phyloP scores from a whole-genome alignment of 2,888 invertebrate genomes.

The Elysia crispata region DNA sequence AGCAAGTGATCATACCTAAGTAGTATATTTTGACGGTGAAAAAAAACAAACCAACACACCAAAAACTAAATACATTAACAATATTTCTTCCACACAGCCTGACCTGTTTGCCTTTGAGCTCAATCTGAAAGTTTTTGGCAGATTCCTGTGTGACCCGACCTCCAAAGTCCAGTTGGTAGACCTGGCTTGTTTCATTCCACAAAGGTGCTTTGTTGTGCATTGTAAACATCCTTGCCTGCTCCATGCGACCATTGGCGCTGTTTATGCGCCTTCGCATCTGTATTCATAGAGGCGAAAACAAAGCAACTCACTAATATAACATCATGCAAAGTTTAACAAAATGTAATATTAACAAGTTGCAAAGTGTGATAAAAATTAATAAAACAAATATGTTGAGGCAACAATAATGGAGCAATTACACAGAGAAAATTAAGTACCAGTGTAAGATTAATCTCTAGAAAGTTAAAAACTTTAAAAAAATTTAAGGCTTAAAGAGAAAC shows the following conservation, averaged over 20 bases:
- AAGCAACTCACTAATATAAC: background rate
- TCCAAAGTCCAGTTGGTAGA: constrained; percentile 99
- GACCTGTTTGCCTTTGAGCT: constrained; percentile 96
- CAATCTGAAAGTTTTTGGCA: constrained; percentile 99
- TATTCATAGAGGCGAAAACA: background rate
- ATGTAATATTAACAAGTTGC: no score
- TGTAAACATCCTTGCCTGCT: constrained; percentile 80
- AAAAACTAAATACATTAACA: no score
- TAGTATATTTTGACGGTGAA: no score
- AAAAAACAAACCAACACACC: no score
- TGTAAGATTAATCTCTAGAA: no score
- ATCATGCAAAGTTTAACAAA: background rate
- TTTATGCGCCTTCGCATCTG: constrained; percentile 27
- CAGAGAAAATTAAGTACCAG: no score
- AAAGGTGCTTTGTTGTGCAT: constrained; percentile 98
- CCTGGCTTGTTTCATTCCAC: constrained; percentile 99
- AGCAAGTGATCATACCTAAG: no score
- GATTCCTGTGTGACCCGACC: constrained; percentile 99
- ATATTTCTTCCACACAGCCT: background rate
- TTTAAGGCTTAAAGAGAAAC: no score
- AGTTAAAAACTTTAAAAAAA: no score
- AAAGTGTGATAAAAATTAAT: no score
- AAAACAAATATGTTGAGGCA: no score
- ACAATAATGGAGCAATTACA: no score
- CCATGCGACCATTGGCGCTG: constrained; percentile 22